Conservation (phyloP, 2,797 vertebrate genomes). For the Typhlichthys subterraneus region DNA sequence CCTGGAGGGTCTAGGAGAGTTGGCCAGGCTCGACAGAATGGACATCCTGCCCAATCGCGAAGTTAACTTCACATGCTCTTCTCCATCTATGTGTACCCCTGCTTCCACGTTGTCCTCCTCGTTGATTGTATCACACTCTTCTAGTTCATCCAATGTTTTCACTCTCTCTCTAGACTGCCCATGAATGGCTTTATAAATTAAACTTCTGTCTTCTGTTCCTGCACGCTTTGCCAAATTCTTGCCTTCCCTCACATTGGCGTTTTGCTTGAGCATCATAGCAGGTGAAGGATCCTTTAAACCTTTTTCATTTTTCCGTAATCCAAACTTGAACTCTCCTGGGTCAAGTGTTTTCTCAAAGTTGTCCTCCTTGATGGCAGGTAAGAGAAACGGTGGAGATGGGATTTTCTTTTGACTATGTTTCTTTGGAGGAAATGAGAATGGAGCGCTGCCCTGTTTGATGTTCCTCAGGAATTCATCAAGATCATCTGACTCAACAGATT, state of each 20-base stretch:
- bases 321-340: slow-evolving; percentile 86
- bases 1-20: slow-evolving; percentile 53
- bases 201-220: slow-evolving; percentile 75
- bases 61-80: slow-evolving; percentile 72
- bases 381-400: slow-evolving; percentile 79
- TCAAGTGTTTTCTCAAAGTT: slow-evolving; percentile 89
- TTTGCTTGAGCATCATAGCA: slow-evolving; percentile 83
- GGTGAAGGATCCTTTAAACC: slow-evolving; percentile 76
- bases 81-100: slow-evolving; percentile 56
- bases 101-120: slow-evolving; percentile 42
- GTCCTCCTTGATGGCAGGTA: slow-evolving; percentile 96
- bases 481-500: slow-evolving; percentile 80
- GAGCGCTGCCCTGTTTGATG: slow-evolving; percentile 86
- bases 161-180: slow-evolving; percentile 39
- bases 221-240: slow-evolving; percentile 72
- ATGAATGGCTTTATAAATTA: slow-evolving; percentile 78
- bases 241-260: slow-evolving; percentile 76
- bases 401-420: slow-evolving; percentile 82
- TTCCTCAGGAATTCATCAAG: slow-evolving; percentile 88
- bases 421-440: slow-evolving; percentile 84
- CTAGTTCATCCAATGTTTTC: slow-evolving; percentile 50
- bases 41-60: slow-evolving; percentile 89
- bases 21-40: slow-evolving; percentile 86
- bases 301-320: slow-evolving; percentile 80
- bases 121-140: slow-evolving; percentile 62